These are phyloP conservation scores for Platynereis dumerilii DNA, from an alignment of 2,888 invertebrate species.

Conservation along the genomic window DNA sequence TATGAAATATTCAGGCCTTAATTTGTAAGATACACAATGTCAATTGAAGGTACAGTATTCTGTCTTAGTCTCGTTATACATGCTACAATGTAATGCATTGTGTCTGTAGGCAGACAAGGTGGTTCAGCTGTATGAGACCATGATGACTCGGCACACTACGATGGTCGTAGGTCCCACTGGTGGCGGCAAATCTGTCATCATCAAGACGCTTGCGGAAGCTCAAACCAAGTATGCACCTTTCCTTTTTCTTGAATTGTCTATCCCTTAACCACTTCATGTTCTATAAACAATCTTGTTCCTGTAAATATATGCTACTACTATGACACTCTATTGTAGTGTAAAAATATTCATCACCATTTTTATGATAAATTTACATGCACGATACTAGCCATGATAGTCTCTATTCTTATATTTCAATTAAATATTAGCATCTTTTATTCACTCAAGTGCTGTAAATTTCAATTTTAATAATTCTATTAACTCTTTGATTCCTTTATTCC, in stretches of 20 bases:
- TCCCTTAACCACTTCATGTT: too few relatives aligned
- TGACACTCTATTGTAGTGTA: too few relatives aligned
- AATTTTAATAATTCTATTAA: not conserved
- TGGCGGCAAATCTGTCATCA: slow-evolving; percentile 88
- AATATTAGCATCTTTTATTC: not conserved
- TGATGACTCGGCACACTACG: slow-evolving; percentile 91
- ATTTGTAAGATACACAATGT: too few relatives aligned
- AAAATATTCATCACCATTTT: too few relatives aligned
- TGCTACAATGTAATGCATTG: too few relatives aligned
- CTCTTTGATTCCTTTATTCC: not conserved
- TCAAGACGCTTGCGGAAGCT: slow-evolving; percentile 78
- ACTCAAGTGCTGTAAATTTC: not conserved
- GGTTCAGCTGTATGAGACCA: slow-evolving; percentile 89
- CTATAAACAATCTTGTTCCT: too few relatives aligned
- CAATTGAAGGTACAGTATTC: too few relatives aligned
- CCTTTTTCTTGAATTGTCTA: too few relatives aligned
- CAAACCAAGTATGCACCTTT: slow-evolving; percentile 68
- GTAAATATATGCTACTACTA: too few relatives aligned
- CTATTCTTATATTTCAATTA: not conserved
- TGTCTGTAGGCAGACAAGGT: slow-evolving; percentile 79
- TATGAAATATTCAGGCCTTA: too few relatives aligned
- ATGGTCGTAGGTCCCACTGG: slow-evolving; percentile 94
- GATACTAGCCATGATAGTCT: not conserved
- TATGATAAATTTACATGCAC: too few relatives aligned
- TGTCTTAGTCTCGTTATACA: too few relatives aligned